A percentile compares a stretch with the other conserved stretches of the same genome.
phyloP scores from a whole-genome alignment of 2,797 vertebrate species.

The Hemibagrus guttatus region DNA sequence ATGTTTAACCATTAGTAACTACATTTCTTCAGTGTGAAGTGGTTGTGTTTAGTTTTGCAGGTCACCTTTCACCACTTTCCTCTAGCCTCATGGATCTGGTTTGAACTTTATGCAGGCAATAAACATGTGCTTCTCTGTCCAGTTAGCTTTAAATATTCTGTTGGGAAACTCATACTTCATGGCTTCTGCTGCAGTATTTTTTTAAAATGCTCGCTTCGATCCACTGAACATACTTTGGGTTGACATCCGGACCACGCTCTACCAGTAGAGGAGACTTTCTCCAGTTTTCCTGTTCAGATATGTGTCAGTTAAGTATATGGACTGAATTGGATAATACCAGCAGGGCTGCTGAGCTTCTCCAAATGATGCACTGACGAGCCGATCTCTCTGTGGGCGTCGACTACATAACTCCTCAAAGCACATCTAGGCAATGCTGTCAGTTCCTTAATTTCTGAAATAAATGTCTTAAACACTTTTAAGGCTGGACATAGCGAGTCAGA shows the following conservation, averaged over 20 bases:
- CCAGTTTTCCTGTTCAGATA: background rate
- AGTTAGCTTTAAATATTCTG: background rate
- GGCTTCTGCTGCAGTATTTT: background rate
- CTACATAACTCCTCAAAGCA: conserved; percentile 38
- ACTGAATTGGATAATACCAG: conserved; percentile 44
- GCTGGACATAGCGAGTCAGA: background rate
- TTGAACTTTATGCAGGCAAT: background rate
- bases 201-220: no score
- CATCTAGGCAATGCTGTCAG: background rate
- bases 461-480: background rate
- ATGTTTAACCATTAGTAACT: background rate
- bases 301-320: conserved; percentile 20
- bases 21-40: background rate
- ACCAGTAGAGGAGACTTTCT: background rate
- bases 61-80: background rate
- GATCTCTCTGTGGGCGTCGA: conserved; percentile 27
- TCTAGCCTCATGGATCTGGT: no score
- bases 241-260: no score
- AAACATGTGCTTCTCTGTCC: background rate
- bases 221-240: background rate
- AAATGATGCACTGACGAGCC: conserved; percentile 47
- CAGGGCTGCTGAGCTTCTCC: conserved; percentile 39
- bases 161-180: background rate
- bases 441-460: no score
- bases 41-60: background rate